Base-by-base conservation (phyloP, 2,113 vertebrate genomes). In the Vulpes lagopus region DNA sequence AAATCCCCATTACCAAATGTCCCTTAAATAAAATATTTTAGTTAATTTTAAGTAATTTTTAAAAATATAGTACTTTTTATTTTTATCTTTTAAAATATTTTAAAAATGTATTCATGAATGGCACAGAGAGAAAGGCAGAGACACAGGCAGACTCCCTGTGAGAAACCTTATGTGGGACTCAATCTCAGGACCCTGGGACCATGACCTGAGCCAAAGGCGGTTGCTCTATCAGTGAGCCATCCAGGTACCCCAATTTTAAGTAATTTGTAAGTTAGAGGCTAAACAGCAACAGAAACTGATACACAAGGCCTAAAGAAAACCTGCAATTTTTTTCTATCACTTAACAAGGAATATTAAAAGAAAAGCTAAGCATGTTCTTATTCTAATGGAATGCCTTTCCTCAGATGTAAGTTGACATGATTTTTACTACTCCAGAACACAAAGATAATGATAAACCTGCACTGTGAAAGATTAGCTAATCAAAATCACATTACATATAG, bases 261-360 rank as follows among this genome's bases (percentile, higher is more conserved):
- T 94, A 43, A 76, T 11, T 96, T 87, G 94, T 30, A 91, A 87
- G 86, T 95, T 76, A 87, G 22, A 81, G 12, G 38, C 16, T 62
- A 83, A 82, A 88, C 0, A 87, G 19, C 74, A 62, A 60, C 1
- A 69, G 43, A 27, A 14, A 64, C 30, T 53, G 20, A 30, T 67
- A 90, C 12, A 30, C 60, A 15, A 82, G 6, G 22, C 4, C 8
- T 23, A 67, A 27, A 49, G 12, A 74, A 92, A 87, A 32, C 38
- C 22, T 20, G 27, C 4, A 20, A 20, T 87, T 62, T 80, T 80
- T 6, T 85, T 94, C 19, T 14, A 79, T 55, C 73, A 82, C 76
- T 86, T 60, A 95, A 67, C n/a, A 76, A 76, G 32, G 30, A 12
- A 60, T 60, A 74, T 80, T 80, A 67, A 88, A 79, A 62, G 19